Percentiles rank a stretch among this genome's conserved stretches.
These are phyloP conservation scores for Mythimna loreyi DNA, from an alignment of 2,888 invertebrate species.

Conservation along the genomic window DNA sequence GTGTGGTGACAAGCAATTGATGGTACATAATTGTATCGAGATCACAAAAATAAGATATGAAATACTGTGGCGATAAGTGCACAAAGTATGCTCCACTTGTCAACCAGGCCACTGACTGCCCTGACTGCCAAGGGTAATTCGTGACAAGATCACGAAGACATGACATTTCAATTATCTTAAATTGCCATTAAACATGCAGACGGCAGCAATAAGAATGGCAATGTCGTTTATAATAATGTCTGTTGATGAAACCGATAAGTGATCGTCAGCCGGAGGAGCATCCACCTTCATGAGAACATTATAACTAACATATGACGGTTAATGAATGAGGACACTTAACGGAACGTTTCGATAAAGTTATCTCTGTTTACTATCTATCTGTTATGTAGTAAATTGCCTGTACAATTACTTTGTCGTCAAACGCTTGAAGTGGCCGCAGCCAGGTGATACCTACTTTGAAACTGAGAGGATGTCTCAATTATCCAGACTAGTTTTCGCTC, in stretches of 20 bases:
- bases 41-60: neutral
- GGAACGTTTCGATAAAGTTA: conserved; percentile 10
- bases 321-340: conserved; percentile 9
- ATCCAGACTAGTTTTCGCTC: no score
- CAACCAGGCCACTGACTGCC: conserved; percentile 27
- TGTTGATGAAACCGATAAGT: conserved; percentile 5
- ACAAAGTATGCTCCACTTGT: neutral
- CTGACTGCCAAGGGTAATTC: conserved; percentile 28
- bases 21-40: neutral
- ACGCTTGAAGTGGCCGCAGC: neutral
- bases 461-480: no score
- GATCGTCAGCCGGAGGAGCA: neutral
- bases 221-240: conserved; percentile 20
- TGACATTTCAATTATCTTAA: conserved; percentile 39
- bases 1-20: conserved; percentile 1
- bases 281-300: conserved; percentile 1
- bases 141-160: conserved; percentile 40
- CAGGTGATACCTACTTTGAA: no score
- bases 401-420: neutral
- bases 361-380: neutral
- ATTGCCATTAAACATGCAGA: conserved; percentile 55
- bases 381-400: neutral
- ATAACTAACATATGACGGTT: neutral
- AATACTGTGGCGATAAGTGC: neutral
- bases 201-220: conserved; percentile 38